Evolutionary conservation across 2,888 invertebrate species (phyloP).

Genomic region (Xestia c-nigrum): DNA sequence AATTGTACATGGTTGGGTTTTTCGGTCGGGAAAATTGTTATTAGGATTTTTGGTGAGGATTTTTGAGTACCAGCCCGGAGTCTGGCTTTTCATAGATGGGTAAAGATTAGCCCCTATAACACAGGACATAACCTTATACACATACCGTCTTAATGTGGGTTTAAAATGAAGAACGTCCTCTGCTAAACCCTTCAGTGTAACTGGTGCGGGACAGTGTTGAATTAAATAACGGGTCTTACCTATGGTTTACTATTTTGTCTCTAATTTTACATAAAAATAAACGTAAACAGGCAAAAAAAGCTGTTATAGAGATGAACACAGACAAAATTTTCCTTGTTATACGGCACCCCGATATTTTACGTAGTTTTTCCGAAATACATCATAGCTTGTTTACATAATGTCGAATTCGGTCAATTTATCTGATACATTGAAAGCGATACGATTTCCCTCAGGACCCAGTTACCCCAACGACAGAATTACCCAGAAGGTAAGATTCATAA

Average conservation of each 20-base stretch:
- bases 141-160: not conserved
- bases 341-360: not conserved
- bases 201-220: not conserved
- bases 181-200: not conserved
- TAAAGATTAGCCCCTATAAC: not conserved
- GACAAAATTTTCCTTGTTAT: not conserved
- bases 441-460: slow-evolving; percentile 45
- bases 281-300: not conserved
- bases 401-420: slow-evolving; percentile 23
- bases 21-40: not conserved
- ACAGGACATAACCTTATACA: not conserved
- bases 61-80: not conserved
- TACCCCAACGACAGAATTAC: not conserved
- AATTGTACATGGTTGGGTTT: not conserved
- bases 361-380: slow-evolving; percentile 10
- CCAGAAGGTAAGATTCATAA: not conserved
- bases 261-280: not conserved
- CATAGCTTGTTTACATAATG: slow-evolving; percentile 33
- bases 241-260: not conserved
- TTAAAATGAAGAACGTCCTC: not conserved
- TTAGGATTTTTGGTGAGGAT: not conserved
- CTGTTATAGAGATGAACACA: not conserved
- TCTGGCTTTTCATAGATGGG: not conserved
- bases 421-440: slow-evolving; percentile 35
- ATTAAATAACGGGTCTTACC: not conserved